Percentiles rank a stretch among this genome's conserved stretches.
These are phyloP conservation scores for Hydropotes inermis DNA, from an alignment of 2,113 vertebrate genomes.

Conservation along the genomic window DNA sequence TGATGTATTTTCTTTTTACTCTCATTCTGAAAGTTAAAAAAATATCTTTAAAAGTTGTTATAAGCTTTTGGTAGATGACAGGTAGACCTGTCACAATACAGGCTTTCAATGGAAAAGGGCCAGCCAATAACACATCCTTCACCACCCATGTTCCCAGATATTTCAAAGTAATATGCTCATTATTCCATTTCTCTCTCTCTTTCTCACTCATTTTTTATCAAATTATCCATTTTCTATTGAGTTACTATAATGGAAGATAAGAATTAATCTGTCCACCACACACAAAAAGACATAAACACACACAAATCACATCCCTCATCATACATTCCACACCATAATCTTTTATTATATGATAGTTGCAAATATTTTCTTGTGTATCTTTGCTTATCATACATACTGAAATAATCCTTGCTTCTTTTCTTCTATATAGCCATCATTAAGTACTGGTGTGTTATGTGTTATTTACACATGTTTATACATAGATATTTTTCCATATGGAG, in stretches of 20 bases:
- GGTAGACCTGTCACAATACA: not conserved
- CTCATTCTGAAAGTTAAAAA: not conserved
- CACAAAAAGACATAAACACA: not conserved
- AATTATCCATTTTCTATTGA: not conserved
- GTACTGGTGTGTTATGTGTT: not conserved
- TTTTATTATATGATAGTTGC: not conserved
- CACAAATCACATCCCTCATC: not conserved
- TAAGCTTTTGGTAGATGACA: not conserved
- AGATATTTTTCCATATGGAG: not conserved
- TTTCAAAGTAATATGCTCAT: not conserved
- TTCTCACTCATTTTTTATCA: not conserved
- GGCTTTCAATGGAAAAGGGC: not conserved
- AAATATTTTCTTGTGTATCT: not conserved
- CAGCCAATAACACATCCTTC: rapidly evolving
- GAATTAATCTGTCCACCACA: not conserved
- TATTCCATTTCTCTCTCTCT: not conserved
- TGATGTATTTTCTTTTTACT: not conserved
- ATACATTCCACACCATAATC: not conserved
- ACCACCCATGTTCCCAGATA: not conserved
- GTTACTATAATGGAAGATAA: not conserved
- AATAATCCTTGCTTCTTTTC: not conserved
- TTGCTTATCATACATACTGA: not conserved
- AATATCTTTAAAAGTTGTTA: not conserved
- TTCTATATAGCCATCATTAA: not conserved
- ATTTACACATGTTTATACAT: not conserved